phyloP scores from a whole-genome alignment of 2,113 vertebrate species.

The Engystomops pustulosus region DNA sequence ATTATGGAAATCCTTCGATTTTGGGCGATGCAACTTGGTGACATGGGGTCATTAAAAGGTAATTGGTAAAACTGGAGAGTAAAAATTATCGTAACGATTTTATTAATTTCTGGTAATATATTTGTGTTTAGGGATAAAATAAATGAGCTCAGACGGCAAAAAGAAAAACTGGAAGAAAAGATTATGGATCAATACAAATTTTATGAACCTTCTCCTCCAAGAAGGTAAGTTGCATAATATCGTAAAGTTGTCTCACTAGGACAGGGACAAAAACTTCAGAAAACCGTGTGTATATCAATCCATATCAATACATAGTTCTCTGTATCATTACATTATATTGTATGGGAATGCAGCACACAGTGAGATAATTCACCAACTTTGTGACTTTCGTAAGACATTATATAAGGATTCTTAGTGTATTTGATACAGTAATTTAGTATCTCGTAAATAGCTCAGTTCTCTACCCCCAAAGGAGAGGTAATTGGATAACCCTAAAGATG shows the following conservation, averaged over 20 bases:
- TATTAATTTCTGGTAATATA: neutral
- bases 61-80: no score
- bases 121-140: constrained; percentile 85
- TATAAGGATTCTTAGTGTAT: neutral
- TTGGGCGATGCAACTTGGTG: no score
- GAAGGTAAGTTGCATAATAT: constrained; percentile 84
- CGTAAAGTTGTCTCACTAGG: no score
- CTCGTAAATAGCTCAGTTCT: constrained; percentile 48
- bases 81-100: neutral
- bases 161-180: constrained; percentile 98
- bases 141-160: constrained; percentile 95
- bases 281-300: no score
- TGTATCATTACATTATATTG: no score
- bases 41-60: no score
- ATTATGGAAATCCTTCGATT: no score
- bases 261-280: no score
- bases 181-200: constrained; percentile 99
- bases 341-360: neutral
- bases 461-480: constrained; percentile 82
- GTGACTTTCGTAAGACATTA: neutral
- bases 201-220: constrained; percentile 95
- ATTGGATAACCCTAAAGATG: constrained; percentile 99
- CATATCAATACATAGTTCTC: no score
- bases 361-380: neutral
- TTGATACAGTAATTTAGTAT: neutral